These are phyloP conservation scores for Laticauda laticaudata DNA, from an alignment of 2,113 vertebrate species.

Conservation along the genomic window DNA sequence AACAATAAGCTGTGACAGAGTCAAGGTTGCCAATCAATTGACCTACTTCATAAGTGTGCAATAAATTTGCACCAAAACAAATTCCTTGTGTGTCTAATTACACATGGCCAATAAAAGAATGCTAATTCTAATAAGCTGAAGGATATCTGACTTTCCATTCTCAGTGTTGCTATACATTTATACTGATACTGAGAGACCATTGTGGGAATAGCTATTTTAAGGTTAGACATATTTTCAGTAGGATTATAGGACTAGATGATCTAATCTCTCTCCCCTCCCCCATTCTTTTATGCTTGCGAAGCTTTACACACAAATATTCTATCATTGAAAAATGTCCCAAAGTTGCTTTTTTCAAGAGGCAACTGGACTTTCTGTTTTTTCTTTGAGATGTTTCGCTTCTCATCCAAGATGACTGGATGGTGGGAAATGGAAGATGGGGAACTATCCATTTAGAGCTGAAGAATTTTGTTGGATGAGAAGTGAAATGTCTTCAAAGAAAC, in stretches of 20 bases:
- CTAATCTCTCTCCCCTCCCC: not conserved
- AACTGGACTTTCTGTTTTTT: too few relatives aligned
- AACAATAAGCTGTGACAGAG: not conserved
- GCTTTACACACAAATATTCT: not conserved
- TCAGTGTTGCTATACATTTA: not conserved
- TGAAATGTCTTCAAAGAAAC: too few relatives aligned
- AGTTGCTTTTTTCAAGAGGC: too few relatives aligned
- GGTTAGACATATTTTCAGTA: not conserved
- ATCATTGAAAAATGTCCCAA: not conserved
- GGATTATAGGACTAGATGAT: not conserved
- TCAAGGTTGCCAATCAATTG: not conserved
- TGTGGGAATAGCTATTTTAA: not conserved
- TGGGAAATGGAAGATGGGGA: too few relatives aligned
- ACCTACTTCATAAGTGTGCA: not conserved
- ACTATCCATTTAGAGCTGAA: too few relatives aligned
- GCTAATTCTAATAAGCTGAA: not conserved
- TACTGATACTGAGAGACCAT: not conserved
- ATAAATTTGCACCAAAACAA: too few relatives aligned
- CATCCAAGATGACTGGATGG: too few relatives aligned
- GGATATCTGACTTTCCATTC: not conserved
- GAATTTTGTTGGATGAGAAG: too few relatives aligned
- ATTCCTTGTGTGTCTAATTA: too few relatives aligned
- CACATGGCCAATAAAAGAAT: too few relatives aligned
- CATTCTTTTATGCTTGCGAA: not conserved
- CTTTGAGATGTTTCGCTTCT: too few relatives aligned